Evolutionary conservation across 2,113 vertebrate genomes (phyloP), one percentile per base, ranked within the genome.

Genomic region (Indicator maculatus): DNA sequence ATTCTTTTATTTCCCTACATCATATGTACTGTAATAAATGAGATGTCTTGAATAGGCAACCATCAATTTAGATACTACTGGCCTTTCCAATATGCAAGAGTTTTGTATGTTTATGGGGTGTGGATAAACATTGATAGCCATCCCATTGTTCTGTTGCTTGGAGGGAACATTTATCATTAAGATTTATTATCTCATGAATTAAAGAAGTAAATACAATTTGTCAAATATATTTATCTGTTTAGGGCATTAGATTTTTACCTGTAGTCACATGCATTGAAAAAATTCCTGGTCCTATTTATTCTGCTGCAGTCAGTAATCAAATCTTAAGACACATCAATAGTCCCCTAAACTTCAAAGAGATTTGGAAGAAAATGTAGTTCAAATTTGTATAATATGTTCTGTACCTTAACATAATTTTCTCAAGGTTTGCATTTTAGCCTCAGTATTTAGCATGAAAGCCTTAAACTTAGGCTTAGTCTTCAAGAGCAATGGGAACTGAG

Each of bases 1-100:
- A 76, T 41, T 64, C 95, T 93, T 91, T 92, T 92, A 93, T 92
- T 92, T 85, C 33, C 64, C 94, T 95, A 72, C 41, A 38, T 88
- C 82, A 63, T 14, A 13, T 75, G 76, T 89, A 15, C 4, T 77
- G 58, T 92, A 89, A 95, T 71, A 90, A 90, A 95, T 50, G 91
- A 89, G 89, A 6, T 9, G 21, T 72, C 73, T 74, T 80, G 64
- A 80, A 88, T 70, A 76, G 83, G 45, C 33, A 31, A 16, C 47
- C 70, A 89, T 97, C 88, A 92, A 74, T 96, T 93, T 72, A 66
- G 78, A 9, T 27, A 8, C 9, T 28, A 76, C 56, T 74, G 86
- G 58, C 41, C 89, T 90, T 89, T 81, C 83, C 73, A 75, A 52
- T 83, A 65, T 77, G 72, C 59, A 19, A 70, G 89, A 61, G 74